Conservation (phyloP, 53 echinoderm and acorn worm genomes). For the Paelopatides confundens region DNA sequence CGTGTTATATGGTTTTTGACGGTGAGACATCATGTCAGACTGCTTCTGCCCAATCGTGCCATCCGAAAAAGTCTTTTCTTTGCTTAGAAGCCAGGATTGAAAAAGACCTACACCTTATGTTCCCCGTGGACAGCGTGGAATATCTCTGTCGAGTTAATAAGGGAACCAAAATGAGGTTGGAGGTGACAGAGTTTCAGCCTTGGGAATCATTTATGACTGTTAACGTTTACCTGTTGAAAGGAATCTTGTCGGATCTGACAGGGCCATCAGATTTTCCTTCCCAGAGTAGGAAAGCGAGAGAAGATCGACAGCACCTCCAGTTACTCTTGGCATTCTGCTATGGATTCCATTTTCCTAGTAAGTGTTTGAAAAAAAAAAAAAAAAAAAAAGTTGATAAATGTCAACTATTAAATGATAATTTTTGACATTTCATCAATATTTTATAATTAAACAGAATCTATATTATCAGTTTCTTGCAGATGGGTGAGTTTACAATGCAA, state of each 20-base stretch:
- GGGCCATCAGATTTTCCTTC: slow-evolving; percentile 1
- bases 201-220: neutral
- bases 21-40: neutral
- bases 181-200: slow-evolving; percentile 19
- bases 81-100: slow-evolving; percentile 32
- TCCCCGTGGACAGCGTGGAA: slow-evolving; percentile 62
- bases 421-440: too few relatives aligned
- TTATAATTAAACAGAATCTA: too few relatives aligned
- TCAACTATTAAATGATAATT: too few relatives aligned
- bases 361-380: neutral
- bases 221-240: slow-evolving; percentile 40
- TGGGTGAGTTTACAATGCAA: too few relatives aligned
- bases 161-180: slow-evolving; percentile 39
- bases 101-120: neutral
- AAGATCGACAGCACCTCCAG: slow-evolving; percentile 49
- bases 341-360: slow-evolving; percentile 77
- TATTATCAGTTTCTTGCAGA: too few relatives aligned
- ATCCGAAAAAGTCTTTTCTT: slow-evolving; percentile 37
- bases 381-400: too few relatives aligned
- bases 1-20: neutral
- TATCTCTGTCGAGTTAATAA: slow-evolving; percentile 14
- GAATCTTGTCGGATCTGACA: slow-evolving; percentile 32
- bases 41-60: slow-evolving; percentile 9
- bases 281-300: neutral
- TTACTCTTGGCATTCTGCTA: slow-evolving; percentile 80